Evolutionary conservation across 2,113 vertebrate species (phyloP), one percentile per base, ranked within the genome.

Genomic region (Carlito syrichta): DNA sequence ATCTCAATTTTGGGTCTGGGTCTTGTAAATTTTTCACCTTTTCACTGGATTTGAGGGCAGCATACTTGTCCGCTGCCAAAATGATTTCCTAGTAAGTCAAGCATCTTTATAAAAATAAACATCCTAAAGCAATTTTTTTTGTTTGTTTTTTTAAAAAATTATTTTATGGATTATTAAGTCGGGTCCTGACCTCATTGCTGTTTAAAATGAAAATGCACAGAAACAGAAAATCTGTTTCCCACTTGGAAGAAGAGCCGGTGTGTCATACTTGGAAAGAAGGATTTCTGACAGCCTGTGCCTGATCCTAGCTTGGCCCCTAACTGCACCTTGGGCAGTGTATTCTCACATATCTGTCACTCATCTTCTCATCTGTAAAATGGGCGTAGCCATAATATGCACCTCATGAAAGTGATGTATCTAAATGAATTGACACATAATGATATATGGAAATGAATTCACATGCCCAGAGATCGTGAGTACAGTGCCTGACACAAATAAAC

Each of bases 161-260:
- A 40, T 54, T 68, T 76, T 56, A 23, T 82, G 9, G 48, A 81
- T 90, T 71, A 2, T 73, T 48, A 60, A 71, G 8, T 91, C 71
- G 93, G 45, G n/a, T 35, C 54, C n/a, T 86, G 32, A 54, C 2
- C 38, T 91, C 73, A 38, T 81, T 66, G 22, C 23, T 89, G 48
- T 68, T 95, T 84, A 83, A 89, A 89, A 82, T 73, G 60, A 58
- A 94, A 94, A 95, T 74, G 8, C 25, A 14, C 22, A 27, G 69
- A 77, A 73, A 68, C 12, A 93, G 50, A 86, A 96, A 90, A 60
- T 66, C 11, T 68, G 23, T 94, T 87, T 84, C 66, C 54, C 9
- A 32, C 48, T 94, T 69, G 38, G 38, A 84, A 48, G 22, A 71
- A 81, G 23, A 91, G 4, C 48, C 58, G 0, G 1, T 9, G 16